phyloP scores from a whole-genome alignment of 2,113 vertebrate genomes.

The Spizaetus ornatus region DNA sequence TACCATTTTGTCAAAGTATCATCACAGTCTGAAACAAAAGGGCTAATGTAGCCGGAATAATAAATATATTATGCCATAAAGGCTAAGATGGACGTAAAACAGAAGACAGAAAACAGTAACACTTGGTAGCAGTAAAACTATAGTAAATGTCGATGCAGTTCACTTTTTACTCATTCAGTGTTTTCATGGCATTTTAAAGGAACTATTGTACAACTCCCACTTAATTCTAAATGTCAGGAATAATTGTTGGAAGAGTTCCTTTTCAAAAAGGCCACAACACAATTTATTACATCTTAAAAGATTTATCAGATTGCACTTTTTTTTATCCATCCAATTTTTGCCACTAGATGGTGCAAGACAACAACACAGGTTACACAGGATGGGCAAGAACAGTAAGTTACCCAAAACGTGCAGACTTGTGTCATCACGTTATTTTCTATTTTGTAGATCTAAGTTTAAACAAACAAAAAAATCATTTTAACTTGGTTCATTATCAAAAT shows the following conservation, averaged over 20 bases:
- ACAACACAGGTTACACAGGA: neutral
- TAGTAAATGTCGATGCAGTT: neutral
- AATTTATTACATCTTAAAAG: neutral
- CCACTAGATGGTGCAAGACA: constrained; percentile 54
- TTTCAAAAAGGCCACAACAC: neutral
- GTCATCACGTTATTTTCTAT: neutral
- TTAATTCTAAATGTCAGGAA: neutral
- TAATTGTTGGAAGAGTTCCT: neutral
- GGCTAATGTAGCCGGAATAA: neutral
- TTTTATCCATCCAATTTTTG: neutral
- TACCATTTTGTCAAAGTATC: neutral
- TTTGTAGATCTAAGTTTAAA: neutral
- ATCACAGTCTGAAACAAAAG: neutral
- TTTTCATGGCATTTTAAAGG: neutral
- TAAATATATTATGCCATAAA: neutral
- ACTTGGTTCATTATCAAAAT: neutral
- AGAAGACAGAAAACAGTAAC: neutral
- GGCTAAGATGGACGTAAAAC: neutral
- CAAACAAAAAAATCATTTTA: neutral
- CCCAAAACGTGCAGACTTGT: fast-evolving
- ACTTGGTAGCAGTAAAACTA: neutral
- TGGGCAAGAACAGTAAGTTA: fast-evolving
- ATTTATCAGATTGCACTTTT: neutral
- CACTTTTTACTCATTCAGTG: neutral
- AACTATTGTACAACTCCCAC: neutral